Evolutionary conservation across 2,797 vertebrate species (phyloP), one percentile per base, ranked within the genome.

Genomic region (Sciurus vulgaris): DNA sequence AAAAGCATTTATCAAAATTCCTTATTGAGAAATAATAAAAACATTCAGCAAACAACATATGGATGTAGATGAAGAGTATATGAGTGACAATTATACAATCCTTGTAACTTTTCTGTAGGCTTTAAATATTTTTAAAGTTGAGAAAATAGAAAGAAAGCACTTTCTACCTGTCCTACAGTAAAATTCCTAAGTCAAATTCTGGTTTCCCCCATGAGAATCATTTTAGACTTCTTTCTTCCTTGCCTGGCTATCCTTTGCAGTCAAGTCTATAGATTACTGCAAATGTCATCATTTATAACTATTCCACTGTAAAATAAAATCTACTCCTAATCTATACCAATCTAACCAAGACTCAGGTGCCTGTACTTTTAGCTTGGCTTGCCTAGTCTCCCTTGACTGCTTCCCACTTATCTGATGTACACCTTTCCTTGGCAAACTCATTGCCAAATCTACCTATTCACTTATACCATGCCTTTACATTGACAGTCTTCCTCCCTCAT

Each of bases 121-220:
- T 87, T 91, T 15, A 69, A 95, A 79, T 54, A 8, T 61, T 93
- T 91, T 41, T 73, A 83, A 79, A 44, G 3, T n/a, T 72, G 38
- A 82, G 20, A 74, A 92, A 41, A 94, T n/a, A 63, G 67, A 74
- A 63, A 70, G 26, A 86, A 86, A 76, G 24, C 65, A 84, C 84
- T 44, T 86, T 10, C 28, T 65, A 47, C 44, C 4, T 86, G 3
- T 44, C 70, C 51, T 56, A 33, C 7, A 87, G 63, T 59, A 79
- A 81, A 89, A 83, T 76, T 78, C 20, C n/a, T 54, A 90, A 70
- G 41, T 91, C 63, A 84, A 94, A 70, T 54, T 93, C 47, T 91
- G 33, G 6, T 87, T 90, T 90, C 18, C 35, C 7, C 22, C 22
- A n/a, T 35, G 54, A 86, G 28, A 72, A 63, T 63, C 70, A 84